Evolutionary conservation across 2,888 invertebrate species (phyloP), one percentile per base, ranked within the genome.

Genomic region (Tillus elongatus): DNA sequence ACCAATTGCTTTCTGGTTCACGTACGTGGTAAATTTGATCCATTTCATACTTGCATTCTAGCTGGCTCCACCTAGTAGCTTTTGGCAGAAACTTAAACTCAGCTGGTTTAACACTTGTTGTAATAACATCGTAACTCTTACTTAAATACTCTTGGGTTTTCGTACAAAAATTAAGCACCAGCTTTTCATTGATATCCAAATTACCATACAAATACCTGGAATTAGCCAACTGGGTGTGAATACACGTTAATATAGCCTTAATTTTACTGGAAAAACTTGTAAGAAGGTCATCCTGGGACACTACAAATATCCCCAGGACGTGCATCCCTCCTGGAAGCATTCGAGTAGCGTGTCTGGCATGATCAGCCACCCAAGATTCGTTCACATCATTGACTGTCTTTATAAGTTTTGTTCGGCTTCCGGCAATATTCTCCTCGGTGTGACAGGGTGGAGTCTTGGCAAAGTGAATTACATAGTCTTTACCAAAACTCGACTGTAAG

Each of bases 261-360:
- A 81, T 57, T 67, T 77, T 78, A 33, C 70, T 64, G 36, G 72
- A 67, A 47, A 71, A 68, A 35, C 69, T 70, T 15, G 68, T 73
- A 51, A 82, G 72, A 36, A 77, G 64, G 51, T 82, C 77, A 44
- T 74, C 75, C 43, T 76, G 73, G 11, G 79, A 79, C 35, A 80
- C 75, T 15, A 87, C 68, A 63, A 89, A 91, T 50, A 90, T 71
- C 46, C 84, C 92, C 57, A 89, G 70, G 32, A 92, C 82, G 65
- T 79, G 79, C 72, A 91, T 78, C 30, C 91, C 92, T 28, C 92
- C 93, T 16, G 91, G 87, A 42, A 92, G 68, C 90, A 92, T 91
- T 63, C 88, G 76, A 2, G 83, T 82, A 1, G 88, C 85, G 70
- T 87, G 84, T 60, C 80, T 78, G 27, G 88, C 87, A 68, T 91